Evolutionary conservation across 2,113 vertebrate species (phyloP).

Genomic region (Entomyzon cyanotis): DNA sequence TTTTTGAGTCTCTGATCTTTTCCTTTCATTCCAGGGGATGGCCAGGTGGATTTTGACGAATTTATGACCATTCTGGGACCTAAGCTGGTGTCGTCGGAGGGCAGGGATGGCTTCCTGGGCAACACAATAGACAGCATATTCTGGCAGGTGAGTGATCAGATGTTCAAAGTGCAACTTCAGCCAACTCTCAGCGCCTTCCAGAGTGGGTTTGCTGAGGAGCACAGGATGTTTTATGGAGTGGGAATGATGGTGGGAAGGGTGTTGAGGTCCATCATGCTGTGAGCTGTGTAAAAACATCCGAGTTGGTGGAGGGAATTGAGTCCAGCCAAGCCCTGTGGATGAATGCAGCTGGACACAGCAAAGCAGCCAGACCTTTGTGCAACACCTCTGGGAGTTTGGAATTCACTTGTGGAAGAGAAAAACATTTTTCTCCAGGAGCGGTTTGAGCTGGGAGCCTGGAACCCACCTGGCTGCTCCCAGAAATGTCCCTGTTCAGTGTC

Average conservation of each 20-base stretch:
- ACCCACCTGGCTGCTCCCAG: rapidly evolving
- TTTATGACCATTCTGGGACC: slow-evolving; percentile 99
- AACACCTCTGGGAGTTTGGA: background rate
- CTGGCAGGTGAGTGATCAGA: slow-evolving; percentile 87
- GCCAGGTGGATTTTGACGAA: slow-evolving; percentile 96
- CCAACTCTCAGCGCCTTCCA: background rate
- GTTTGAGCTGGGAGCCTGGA: background rate
- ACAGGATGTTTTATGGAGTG: background rate
- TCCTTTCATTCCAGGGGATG: slow-evolving; percentile 83
- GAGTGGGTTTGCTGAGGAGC: background rate
- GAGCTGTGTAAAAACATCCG: too few relatives aligned
- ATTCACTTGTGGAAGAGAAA: background rate
- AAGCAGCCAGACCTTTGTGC: rapidly evolving
- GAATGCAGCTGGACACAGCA: background rate
- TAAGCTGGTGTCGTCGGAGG: slow-evolving; percentile 93
- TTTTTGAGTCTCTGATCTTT: background rate
- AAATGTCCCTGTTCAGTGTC: rapidly evolving
- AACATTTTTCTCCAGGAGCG: background rate
- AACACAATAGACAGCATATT: slow-evolving; percentile 98
- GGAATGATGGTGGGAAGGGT: background rate
- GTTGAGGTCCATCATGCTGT: rapidly evolving
- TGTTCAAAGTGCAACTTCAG: background rate
- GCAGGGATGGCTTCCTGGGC: slow-evolving; percentile 92
- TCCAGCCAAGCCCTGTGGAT: background rate
- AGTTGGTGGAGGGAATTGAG: background rate